Evolutionary conservation across 2,888 invertebrate genomes (phyloP).

Genomic region (Cephalotes varians): DNA sequence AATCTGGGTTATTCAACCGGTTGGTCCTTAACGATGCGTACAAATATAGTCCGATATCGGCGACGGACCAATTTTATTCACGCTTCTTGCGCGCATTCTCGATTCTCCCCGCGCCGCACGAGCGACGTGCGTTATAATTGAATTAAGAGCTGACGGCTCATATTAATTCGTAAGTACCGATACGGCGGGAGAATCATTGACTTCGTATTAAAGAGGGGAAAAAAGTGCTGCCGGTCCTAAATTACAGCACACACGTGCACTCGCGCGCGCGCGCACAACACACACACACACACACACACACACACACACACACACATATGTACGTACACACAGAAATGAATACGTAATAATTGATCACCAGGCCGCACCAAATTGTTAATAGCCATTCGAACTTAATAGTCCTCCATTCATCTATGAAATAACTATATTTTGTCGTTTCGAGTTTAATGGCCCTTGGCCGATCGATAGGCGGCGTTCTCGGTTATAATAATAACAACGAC

Average conservation of each 20-base stretch:
- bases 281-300: background rate
- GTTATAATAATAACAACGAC: constrained; percentile 66
- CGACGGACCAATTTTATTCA: constrained; percentile 30
- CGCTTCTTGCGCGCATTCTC: constrained; percentile 24
- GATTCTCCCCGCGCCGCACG: background rate
- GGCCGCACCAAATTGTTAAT: constrained; percentile 54
- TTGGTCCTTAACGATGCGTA: constrained; percentile 15
- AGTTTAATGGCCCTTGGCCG: constrained; percentile 60
- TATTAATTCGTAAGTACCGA: constrained; percentile 26
- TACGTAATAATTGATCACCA: constrained; percentile 53
- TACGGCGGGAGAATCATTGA: constrained; percentile 19
- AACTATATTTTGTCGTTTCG: constrained; percentile 55
- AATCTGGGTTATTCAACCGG: constrained; percentile 37
- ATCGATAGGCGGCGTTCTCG: constrained; percentile 52
- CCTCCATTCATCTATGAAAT: constrained; percentile 57
- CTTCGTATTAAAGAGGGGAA: background rate
- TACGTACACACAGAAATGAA: constrained; percentile 11
- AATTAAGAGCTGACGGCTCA: constrained; percentile 25
- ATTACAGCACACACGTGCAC: background rate
- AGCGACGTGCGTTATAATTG: constrained; percentile 1
- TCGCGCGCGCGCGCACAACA: too few species aligned
- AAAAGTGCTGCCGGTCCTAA: background rate
- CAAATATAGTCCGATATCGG: constrained; percentile 31
- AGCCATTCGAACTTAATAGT: constrained; percentile 50
- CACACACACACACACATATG: background rate